Conservation (phyloP, 2,888 invertebrate genomes). For the Frankliniella fusca region DNA sequence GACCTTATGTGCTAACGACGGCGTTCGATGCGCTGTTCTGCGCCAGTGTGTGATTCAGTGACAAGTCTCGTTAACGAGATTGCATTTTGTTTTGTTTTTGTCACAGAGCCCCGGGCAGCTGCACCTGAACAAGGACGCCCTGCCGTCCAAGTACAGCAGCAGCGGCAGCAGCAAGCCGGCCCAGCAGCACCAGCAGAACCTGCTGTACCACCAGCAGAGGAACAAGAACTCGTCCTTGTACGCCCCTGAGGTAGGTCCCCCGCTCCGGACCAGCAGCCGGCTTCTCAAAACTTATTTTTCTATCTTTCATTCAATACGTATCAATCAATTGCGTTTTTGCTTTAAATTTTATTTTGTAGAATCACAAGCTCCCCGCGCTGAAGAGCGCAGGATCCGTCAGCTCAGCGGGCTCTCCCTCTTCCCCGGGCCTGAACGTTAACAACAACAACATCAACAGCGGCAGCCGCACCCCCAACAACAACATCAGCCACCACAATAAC, state of each 20-base stretch:
- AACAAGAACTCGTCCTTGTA: slow-evolving; percentile 20
- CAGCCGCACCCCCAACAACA: slow-evolving; percentile 35
- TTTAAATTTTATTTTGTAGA: too few relatives aligned
- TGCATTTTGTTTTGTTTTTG: slow-evolving; percentile 28
- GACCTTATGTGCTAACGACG: too few relatives aligned
- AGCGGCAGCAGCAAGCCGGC: slow-evolving; percentile 36
- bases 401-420: slow-evolving; percentile 28
- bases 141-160: slow-evolving; percentile 40
- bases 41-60: too few relatives aligned
- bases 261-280: not conserved
- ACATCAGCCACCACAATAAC: slow-evolving; percentile 41
- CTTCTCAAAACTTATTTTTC: too few relatives aligned
- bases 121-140: slow-evolving; percentile 40
- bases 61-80: too few relatives aligned
- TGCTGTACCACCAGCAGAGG: slow-evolving; percentile 25
- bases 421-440: slow-evolving; percentile 37
- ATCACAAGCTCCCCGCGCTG: slow-evolving; percentile 38
- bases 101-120: slow-evolving; percentile 41
- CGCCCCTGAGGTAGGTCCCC: not conserved
- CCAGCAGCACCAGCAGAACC: slow-evolving; percentile 37
- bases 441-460: slow-evolving; percentile 39
- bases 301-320: too few relatives aligned
- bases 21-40: too few relatives aligned
- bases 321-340: slow-evolving; percentile 27
- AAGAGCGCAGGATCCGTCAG: slow-evolving; percentile 38